Evolutionary conservation across 2,888 invertebrate genomes (phyloP), one percentile per base, ranked within the genome.

Genomic region (Cataglyphis albicans): DNA sequence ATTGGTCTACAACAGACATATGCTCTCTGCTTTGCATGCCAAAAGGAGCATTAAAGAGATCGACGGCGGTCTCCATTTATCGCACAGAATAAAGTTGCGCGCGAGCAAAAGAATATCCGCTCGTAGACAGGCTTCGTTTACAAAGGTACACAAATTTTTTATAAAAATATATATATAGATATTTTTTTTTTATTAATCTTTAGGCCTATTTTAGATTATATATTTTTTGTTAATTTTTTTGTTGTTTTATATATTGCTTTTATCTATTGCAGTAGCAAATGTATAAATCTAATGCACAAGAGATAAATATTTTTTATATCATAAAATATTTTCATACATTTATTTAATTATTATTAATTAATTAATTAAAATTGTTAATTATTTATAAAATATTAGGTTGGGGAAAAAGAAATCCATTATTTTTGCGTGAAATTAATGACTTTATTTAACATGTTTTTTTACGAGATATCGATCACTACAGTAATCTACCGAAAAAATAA

Each of bases 1-100:
- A 93, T 94, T 96, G 48, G 96, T 97, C 88, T 98, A 97, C 93
- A 97, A 97, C 86, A 96, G 97, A 86, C 98, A 98, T 94, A 94
- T 98, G 80, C 96, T 96, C 94, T 97, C 97, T 0, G 96, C 96
- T 90, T 95, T 97, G 76, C 98, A 98, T 93, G 93, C 94, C 61
- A 92, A 90, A 78, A 91, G 94, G 85, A 93, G 93, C 89, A 92
- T 94, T 61, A 92, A 93, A 85, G 97, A 97, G 90, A 95, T 97
- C 84, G 97, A 97, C 84, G 94, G 91, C 5, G 91, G 87, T 80
- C 85, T 91, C 65, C 89, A 89, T 84, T 85, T 90, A 85, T 89
- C 91, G 55, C 91, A 90, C 55, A 83, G 83, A 29, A 85, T 76
- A 6, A 84, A 78, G 12, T 75, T 87, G n/a, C 85, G 48, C 41